Evolutionary conservation across 2,888 invertebrate species (phyloP), one percentile per base, ranked within the genome.

Genomic region (Tenthredo livida): DNA sequence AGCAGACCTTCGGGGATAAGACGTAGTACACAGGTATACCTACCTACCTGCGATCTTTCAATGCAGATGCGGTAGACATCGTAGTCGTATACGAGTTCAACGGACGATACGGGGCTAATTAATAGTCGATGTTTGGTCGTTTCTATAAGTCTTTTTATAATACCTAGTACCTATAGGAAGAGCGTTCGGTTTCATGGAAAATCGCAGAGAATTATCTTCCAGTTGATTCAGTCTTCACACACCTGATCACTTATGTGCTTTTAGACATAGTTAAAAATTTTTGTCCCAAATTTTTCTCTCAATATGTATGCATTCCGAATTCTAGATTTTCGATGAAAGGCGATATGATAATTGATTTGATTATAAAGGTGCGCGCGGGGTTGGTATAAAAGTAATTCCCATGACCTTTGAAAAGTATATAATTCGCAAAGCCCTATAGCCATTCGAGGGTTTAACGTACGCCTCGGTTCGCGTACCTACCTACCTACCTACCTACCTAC

Each of bases 261-360:
- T 33, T 4, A 33, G 33, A 4, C 4, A 33, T 33, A 33, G 4
- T 33, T 33, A 33, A 33, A 33, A 33, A 33, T 33, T 29, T n/a
- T n/a, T n/a, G n/a, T n/a, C n/a, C n/a, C n/a, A n/a, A n/a, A n/a
- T n/a, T n/a, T 33, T 33, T 33, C 2, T 33, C 29, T 33, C 29
- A 1, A 1, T 33, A n/a, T n/a, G n/a, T n/a, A n/a, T 2, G 2
- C 2, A 33, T 33, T 33, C 29, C 2, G 29, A 33, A 33, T 33
- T 33, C 2, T 2, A 33, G 29, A 33, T 33, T 33, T n/a, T n/a
- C 29, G 29, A 29, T 29, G n/a, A 29, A 29, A 29, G 29, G 2
- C 70, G 70, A 72, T 33, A 40, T 9, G 40, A n/a, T 72, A 72
- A 40, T 73, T 73, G 73, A 73, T 40, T 43, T 12, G 25, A 73